phyloP scores from a whole-genome alignment of 2,113 vertebrate species.

The Ciconia maguari region DNA sequence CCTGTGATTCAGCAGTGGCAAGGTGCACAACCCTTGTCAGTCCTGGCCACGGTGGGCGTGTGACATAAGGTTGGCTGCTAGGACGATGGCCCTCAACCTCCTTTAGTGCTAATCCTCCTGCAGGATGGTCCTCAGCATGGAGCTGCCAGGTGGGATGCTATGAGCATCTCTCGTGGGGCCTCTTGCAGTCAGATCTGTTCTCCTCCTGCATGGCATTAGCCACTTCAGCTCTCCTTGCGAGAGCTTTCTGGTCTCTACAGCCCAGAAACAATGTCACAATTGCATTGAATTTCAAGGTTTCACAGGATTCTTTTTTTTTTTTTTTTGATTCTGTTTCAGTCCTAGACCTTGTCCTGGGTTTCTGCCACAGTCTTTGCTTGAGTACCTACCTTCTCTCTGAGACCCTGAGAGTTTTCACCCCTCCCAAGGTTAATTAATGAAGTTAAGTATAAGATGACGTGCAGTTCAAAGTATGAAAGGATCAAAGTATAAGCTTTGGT shows the following conservation, averaged over 20 bases:
- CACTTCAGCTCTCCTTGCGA: rapidly evolving
- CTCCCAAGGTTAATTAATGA: neutral
- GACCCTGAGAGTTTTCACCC: neutral
- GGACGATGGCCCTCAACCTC: rapidly evolving
- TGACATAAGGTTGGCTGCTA: neutral
- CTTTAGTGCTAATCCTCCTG: neutral
- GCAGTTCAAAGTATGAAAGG: neutral
- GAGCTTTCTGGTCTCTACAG: neutral
- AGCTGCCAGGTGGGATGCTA: neutral
- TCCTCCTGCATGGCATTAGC: neutral
- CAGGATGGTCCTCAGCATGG: too few relatives aligned
- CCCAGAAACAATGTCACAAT: neutral
- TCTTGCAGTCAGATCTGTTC: neutral
- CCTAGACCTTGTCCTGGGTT: neutral
- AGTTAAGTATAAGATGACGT: neutral
- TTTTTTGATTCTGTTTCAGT: neutral
- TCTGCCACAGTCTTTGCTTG: neutral
- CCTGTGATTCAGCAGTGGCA: neutral
- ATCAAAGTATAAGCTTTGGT: neutral
- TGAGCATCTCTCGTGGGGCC: rapidly evolving
- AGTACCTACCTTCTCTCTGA: neutral
- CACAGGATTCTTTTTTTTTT: neutral
- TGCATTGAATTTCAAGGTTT: neutral
- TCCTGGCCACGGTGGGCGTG: rapidly evolving
- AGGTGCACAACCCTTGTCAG: neutral